These are phyloP conservation scores for Adelges cooleyi DNA, from an alignment of 1,140 invertebrate species.

Conservation along the genomic window DNA sequence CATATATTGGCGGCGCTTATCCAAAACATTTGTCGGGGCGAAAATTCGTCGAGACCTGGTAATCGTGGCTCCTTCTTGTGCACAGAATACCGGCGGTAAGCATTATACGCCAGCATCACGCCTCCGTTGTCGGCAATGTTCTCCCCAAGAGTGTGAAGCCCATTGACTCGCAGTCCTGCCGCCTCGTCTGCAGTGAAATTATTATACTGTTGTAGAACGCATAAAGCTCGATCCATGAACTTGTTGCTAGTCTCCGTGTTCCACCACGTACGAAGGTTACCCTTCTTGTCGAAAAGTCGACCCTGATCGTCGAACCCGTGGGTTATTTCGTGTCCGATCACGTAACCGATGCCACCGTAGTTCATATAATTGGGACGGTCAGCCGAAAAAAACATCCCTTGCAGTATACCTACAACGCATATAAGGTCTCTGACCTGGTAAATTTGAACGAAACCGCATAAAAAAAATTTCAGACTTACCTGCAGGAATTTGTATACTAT, in stretches of 20 bases:
- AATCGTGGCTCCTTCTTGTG: constrained; percentile 39
- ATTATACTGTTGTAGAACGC: constrained; percentile 79
- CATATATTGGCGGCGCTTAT: constrained; percentile 49
- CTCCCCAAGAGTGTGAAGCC: constrained; percentile 42
- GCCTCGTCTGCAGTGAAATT: constrained; percentile 61
- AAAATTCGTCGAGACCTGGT: constrained; percentile 39
- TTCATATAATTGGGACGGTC: constrained; percentile 59
- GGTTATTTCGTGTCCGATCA: constrained; percentile 86
- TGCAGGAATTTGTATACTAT: constrained; percentile 37
- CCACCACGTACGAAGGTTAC: constrained; percentile 81
- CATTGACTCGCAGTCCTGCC: not conserved
- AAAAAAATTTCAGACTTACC: not conserved
- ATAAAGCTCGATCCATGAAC: constrained; percentile 65
- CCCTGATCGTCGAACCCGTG: constrained; percentile 64
- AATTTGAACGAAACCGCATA: not conserved
- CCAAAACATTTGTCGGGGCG: constrained; percentile 49
- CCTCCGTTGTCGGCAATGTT: constrained; percentile 60
- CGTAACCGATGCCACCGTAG: constrained; percentile 72
- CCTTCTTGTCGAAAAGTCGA: constrained; percentile 79
- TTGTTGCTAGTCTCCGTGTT: constrained; percentile 55
- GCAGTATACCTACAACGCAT: not conserved
- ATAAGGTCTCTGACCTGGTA: not conserved
- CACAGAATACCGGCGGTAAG: constrained; percentile 41
- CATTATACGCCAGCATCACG: constrained; percentile 49
- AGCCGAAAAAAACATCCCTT: constrained; percentile 46